phyloP scores from a whole-genome alignment of 2,113 vertebrate species.

The Lamprotornis superbus region DNA sequence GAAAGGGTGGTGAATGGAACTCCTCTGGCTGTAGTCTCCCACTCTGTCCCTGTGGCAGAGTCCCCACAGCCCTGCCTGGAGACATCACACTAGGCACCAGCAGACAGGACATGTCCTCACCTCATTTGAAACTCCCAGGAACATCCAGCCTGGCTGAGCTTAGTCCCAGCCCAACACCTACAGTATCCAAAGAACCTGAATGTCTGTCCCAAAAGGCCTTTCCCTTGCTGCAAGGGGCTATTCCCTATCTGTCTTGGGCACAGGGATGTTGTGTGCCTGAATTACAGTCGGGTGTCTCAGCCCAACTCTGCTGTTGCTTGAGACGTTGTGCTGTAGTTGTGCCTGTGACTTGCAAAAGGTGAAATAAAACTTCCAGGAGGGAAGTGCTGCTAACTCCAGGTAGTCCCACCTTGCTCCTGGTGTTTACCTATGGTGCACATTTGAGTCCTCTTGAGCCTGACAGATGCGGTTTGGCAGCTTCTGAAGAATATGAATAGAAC shows the following conservation, averaged over 20 bases:
- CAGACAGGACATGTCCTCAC: not conserved
- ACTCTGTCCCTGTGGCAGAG: not conserved
- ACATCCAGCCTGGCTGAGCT: not conserved
- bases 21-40: not conserved
- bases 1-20: accelerated
- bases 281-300: not conserved
- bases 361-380: not conserved
- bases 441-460: not conserved
- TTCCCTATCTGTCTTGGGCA: not conserved
- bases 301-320: accelerated
- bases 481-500: constrained; percentile 28
- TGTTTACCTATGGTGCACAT: not conserved
- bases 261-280: not conserved
- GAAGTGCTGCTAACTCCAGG: not conserved
- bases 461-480: constrained; percentile 11
- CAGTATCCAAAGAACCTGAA: not conserved
- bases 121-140: not conserved
- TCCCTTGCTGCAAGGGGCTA: not conserved
- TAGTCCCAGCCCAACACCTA: not conserved
- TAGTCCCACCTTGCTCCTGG: not conserved
- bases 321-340: not conserved
- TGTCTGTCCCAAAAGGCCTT: not conserved
- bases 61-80: not conserved
- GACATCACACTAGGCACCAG: not conserved
- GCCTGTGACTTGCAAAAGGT: not conserved